These are phyloP conservation scores for Drosophila novamexicana DNA, from an alignment of 1,140 invertebrate species.

Conservation along the genomic window DNA sequence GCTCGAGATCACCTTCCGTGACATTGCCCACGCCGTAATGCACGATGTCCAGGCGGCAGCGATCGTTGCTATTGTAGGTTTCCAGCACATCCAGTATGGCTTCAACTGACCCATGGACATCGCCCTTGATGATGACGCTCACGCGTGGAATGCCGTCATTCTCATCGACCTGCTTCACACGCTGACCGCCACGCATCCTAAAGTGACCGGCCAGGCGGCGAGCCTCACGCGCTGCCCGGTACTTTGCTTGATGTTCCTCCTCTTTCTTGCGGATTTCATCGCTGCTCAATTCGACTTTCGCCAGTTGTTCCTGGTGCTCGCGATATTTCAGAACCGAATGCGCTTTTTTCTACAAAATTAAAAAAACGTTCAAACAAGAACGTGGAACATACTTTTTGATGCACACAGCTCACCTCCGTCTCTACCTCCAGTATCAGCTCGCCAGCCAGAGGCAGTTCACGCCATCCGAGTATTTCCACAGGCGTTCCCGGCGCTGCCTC, in stretches of 20 bases:
- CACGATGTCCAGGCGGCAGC: constrained; percentile 93
- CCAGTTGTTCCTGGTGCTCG: constrained; percentile 85
- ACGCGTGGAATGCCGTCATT: constrained; percentile 85
- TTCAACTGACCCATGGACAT: constrained; percentile 96
- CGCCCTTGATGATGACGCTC: constrained; percentile 88
- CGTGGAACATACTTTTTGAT: too few species aligned
- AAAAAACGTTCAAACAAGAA: neutral
- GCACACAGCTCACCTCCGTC: constrained; percentile 86
- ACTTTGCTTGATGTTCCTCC: constrained; percentile 88
- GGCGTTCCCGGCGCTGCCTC: constrained; percentile 91
- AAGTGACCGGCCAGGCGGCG: constrained; percentile 87
- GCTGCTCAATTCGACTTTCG: constrained; percentile 88
- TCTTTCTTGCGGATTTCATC: constrained; percentile 88
- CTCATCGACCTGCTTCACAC: constrained; percentile 85
- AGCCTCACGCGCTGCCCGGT: constrained; percentile 88
- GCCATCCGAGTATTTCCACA: constrained; percentile 95
- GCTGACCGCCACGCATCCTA: constrained; percentile 85
- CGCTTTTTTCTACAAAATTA: constrained; percentile 87
- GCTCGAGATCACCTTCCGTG: constrained; percentile 92
- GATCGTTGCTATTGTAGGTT: constrained; percentile 91
- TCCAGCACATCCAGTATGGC: constrained; percentile 96
- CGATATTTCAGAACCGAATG: constrained; percentile 89
- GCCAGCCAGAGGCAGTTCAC: constrained; percentile 93
- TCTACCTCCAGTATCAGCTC: constrained; percentile 94
- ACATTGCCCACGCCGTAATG: constrained; percentile 95